phyloP scores from a whole-genome alignment of 2,113 vertebrate genomes.

The Campylomormyrus numenius region DNA sequence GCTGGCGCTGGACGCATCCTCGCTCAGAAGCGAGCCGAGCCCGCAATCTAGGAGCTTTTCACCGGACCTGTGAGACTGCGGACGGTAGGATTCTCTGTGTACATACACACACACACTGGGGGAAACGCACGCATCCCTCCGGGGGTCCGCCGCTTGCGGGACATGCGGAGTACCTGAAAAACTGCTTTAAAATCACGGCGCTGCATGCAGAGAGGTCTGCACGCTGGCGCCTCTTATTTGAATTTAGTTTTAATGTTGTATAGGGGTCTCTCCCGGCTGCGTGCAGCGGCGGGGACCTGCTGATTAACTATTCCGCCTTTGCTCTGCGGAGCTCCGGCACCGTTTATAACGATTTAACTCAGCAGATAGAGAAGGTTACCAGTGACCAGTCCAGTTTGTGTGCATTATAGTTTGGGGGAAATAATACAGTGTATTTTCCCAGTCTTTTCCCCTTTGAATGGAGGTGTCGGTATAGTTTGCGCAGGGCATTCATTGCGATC shows the following conservation, averaged over 20 bases:
- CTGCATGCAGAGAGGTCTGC: background rate
- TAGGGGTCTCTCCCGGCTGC: background rate
- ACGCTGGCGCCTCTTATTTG: background rate
- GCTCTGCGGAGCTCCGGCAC: background rate
- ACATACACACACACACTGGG: background rate
- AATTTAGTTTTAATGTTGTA: background rate
- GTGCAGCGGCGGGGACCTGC: background rate
- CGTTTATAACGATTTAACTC: background rate
- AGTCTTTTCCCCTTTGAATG: background rate
- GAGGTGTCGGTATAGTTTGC: background rate
- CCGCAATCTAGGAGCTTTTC: background rate
- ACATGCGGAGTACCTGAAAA: background rate
- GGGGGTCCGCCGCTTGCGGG: background rate
- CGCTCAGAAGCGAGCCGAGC: background rate
- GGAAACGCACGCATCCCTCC: background rate
- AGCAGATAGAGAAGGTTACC: background rate
- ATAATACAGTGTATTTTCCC: background rate
- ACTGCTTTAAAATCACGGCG: background rate
- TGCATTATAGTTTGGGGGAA: background rate
- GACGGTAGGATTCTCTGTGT: background rate
- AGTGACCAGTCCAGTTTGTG: background rate
- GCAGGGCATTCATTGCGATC: background rate
- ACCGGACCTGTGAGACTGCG: background rate
- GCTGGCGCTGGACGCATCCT: background rate
- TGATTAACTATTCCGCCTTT: background rate